Evolutionary conservation across 2,888 invertebrate genomes (phyloP).

Genomic region (Drosophila siamana): DNA sequence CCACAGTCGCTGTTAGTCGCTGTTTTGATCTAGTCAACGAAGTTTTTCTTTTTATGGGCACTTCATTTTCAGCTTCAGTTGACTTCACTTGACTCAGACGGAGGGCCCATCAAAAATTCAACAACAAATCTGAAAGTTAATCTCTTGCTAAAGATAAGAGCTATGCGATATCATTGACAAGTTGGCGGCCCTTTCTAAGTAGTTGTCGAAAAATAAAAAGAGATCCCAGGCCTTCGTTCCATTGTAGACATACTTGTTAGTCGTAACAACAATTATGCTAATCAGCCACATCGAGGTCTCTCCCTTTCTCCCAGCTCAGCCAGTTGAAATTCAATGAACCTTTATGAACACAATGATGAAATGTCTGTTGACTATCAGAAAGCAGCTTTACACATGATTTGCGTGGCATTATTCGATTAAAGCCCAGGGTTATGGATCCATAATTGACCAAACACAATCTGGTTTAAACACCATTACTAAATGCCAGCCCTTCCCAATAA

Average conservation of each 20-base stretch:
- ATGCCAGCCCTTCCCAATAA: conserved; percentile 5
- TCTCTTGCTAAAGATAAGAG: conserved; percentile 1
- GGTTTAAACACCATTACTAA: conserved; percentile 2
- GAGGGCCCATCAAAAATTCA: conserved; percentile 13
- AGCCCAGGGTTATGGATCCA: conserved; percentile 10
- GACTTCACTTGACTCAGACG: conserved; percentile 47
- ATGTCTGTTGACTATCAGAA: conserved; percentile 27
- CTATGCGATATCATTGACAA: conserved; percentile 7
- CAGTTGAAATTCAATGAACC: conserved; percentile 49
- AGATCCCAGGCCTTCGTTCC: conserved; percentile 32
- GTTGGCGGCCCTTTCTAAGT: conserved; percentile 48
- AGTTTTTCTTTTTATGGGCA: conserved; percentile 18
- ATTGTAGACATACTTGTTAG: conserved; percentile 50
- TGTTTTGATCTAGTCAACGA: conserved; percentile 23
- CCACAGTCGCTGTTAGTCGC: too few species aligned
- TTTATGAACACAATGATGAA: conserved; percentile 36
- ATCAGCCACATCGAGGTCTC: conserved; percentile 62
- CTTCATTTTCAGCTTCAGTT: conserved; percentile 40
- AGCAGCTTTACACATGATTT: conserved; percentile 41
- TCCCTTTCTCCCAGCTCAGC: conserved; percentile 59
- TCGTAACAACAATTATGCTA: conserved; percentile 71
- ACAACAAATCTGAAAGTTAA: conserved; percentile 24
- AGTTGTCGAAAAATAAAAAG: conserved; percentile 11
- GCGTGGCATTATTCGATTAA: conserved; percentile 26
- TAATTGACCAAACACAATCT: conserved; percentile 24